A percentile compares a stretch with the other conserved stretches of the same genome.
phyloP scores from a whole-genome alignment of 2,113 vertebrate genomes.

The Datnioides undecimradiatus region DNA sequence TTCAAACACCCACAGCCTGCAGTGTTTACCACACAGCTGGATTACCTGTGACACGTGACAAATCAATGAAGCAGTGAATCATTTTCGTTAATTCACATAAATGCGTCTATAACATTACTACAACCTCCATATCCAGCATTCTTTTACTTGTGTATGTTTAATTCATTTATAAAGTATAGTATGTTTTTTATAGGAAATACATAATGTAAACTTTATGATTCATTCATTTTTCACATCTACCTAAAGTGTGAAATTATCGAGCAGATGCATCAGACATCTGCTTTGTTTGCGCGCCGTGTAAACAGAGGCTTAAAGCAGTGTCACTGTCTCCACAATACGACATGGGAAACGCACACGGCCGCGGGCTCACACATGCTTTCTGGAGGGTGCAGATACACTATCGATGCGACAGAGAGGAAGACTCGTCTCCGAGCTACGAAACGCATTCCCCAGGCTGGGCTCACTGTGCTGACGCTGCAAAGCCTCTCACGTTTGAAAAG shows the following conservation, averaged over 20 bases:
- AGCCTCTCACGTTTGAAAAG: constrained; percentile 28
- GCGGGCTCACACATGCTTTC: neutral
- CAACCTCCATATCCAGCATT: neutral
- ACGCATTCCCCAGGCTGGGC: constrained; percentile 13
- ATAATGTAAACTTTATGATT: too few relatives aligned
- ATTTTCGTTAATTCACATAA: too few relatives aligned
- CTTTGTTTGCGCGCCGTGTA: neutral
- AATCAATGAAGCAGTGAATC: constrained; percentile 14
- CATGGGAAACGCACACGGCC: neutral
- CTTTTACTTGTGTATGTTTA: neutral
- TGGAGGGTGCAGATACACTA: neutral
- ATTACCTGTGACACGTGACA: neutral
- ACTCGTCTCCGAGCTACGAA: neutral
- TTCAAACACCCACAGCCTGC: neutral
- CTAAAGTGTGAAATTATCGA: neutral
- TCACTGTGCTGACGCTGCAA: constrained; percentile 38
- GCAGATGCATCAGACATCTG: constrained; percentile 5
- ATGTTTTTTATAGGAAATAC: neutral
- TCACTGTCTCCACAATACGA: too few relatives aligned
- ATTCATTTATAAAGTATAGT: neutral
- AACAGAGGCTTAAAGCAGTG: neutral
- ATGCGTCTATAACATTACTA: too few relatives aligned
- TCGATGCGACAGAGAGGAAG: constrained; percentile 6
- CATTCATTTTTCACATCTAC: neutral
- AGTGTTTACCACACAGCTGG: constrained; percentile 1